Conservation (phyloP, 2,888 invertebrate species). For the Megamerina dolium region DNA sequence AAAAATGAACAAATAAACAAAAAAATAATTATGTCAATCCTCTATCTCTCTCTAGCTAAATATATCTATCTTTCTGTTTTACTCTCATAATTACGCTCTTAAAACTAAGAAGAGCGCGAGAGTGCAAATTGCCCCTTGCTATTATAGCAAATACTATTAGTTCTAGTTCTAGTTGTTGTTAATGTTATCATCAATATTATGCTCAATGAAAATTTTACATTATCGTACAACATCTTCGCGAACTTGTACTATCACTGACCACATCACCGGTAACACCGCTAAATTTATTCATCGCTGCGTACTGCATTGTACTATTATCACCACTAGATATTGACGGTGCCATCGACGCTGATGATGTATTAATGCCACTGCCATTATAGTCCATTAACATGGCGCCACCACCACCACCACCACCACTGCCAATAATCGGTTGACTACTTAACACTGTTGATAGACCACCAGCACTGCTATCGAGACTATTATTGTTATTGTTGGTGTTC, state of each 20-base stretch:
- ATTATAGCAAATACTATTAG: neutral
- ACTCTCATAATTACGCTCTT: no score
- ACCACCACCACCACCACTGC: constrained; percentile 46
- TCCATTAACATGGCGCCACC: constrained; percentile 43
- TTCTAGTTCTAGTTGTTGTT: neutral
- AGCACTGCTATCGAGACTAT: constrained; percentile 43
- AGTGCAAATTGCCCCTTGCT: no score
- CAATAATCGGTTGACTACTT: constrained; percentile 38
- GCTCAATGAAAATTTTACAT: no score
- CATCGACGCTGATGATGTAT: constrained; percentile 17
- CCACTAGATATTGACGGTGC: constrained; percentile 12
- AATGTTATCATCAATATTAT: neutral
- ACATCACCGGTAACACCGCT: constrained; percentile 74
- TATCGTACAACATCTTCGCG: constrained; percentile 66
- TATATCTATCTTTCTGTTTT: no score
- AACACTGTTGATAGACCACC: constrained; percentile 18
- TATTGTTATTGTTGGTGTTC: constrained; percentile 49
- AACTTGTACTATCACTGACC: constrained; percentile 63
- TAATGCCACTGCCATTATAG: constrained; percentile 36
- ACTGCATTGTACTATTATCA: constrained; percentile 23
- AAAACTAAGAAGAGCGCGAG: no score
- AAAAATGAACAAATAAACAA: no score
- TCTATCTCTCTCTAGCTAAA: no score
- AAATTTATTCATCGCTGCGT: constrained; percentile 51
- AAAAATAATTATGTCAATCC: no score